Evolutionary conservation across 1,140 invertebrate species (phyloP), one percentile per base, ranked within the genome.

Genomic region (Ruditapes philippinarum): DNA sequence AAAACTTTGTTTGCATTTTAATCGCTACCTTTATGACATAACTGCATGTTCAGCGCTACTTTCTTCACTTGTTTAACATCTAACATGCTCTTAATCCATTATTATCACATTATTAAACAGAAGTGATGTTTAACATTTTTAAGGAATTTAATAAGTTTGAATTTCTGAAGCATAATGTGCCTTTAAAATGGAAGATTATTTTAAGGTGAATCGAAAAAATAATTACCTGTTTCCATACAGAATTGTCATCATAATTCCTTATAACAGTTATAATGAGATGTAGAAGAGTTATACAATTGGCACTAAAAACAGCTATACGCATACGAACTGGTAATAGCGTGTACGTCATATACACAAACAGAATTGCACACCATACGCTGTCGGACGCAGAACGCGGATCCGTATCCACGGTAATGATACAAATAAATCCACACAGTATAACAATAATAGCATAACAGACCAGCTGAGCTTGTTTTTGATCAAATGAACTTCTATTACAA

Each of bases 261-360:
- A 88, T 93, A 12, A 94, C 85, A 31, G 94, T 95, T 80, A 95
- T 96, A 91, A 96, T 95, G 51, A 98, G 95, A 95, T 98, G 98
- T 86, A 97, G 96, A 33, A 97, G 87, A 98, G 96, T 88, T 17
- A 96, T 88, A 5, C 97, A 94, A 2, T 97, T 93, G 28, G 98
- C 98, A 36, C 97, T 97, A 42, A 98, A 95, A 38, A 98, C 96
- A 31, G 98, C 97, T 94, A 98, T 97, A 90, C 98, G 97, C 90
- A 98, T 97, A 51, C 95, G 92, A 54, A 99, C 97, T 1, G 98
- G 98, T 83, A 99, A 97, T 90, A 98, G 97, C 0, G 98, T 98
- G 94, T 98, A 99, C 38, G 97, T 97, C 95, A 98, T 97, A 96
- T 98, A 99, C 65, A 98, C 97, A 96, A 98, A 98, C 83, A 98